phyloP scores from a whole-genome alignment of 35 echinoderm and acorn worm genomes.

The Anneissia japonica region DNA sequence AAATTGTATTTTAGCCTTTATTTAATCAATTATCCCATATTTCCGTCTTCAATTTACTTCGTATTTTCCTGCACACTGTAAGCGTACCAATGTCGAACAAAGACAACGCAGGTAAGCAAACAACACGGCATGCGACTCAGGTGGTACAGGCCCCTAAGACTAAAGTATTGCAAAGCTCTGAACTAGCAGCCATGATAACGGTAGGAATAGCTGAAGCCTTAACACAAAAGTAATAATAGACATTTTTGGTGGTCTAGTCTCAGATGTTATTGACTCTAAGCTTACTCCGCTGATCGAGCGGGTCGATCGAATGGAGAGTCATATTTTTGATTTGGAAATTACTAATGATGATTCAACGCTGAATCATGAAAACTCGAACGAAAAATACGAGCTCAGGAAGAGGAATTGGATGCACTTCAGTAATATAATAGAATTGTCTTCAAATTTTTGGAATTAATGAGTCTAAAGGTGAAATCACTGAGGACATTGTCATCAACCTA shows the following conservation, averaged over 20 bases:
- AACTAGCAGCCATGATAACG: not conserved
- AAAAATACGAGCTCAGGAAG: not conserved
- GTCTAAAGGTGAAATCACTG: not conserved
- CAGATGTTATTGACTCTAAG: not conserved
- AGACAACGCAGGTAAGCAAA: too few relatives aligned
- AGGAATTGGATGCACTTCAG: not conserved
- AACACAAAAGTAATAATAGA: not conserved
- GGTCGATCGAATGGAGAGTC: not conserved
- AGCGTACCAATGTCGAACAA: too few relatives aligned
- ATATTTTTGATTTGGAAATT: not conserved
- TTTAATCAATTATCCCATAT: too few relatives aligned
- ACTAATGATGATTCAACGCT: not conserved
- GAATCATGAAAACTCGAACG: not conserved
- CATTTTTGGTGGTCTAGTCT: not conserved
- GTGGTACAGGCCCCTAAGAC: too few relatives aligned
- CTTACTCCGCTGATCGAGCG: not conserved
- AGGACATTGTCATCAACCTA: constrained; percentile 11
- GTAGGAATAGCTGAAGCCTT: not conserved
- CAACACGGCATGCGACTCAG: not conserved
- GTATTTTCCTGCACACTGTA: too few relatives aligned
- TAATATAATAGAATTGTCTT: not conserved
- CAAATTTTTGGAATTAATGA: constrained; percentile 1
- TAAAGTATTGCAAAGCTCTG: not conserved
- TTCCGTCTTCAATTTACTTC: too few relatives aligned
- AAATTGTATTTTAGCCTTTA: too few relatives aligned